phyloP scores from a whole-genome alignment of 2,888 invertebrate species.

The Hemistola chrysoprasaria region DNA sequence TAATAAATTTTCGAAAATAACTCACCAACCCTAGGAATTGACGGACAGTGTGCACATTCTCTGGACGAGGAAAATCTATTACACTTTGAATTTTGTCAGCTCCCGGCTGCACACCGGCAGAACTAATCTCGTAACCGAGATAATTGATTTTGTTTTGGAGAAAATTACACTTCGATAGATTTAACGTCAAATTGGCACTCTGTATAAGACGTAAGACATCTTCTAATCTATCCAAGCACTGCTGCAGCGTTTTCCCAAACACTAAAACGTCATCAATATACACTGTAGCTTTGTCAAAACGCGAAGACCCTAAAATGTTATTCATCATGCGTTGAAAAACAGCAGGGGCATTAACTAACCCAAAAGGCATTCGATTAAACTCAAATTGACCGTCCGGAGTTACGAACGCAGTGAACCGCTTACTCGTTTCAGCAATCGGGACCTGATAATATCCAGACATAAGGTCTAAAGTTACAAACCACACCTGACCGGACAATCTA shows the following conservation, averaged over 20 bases:
- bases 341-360: too few species aligned
- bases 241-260: too few species aligned
- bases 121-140: conserved; percentile 18
- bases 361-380: conserved; percentile 49
- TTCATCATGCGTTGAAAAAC: conserved; percentile 23
- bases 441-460: conserved; percentile 5
- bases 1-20: conserved; percentile 13
- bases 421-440: neutral
- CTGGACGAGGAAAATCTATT: neutral
- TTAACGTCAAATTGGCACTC: conserved; percentile 2
- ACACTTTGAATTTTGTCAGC: neutral
- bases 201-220: neutral
- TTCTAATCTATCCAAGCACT: too few species aligned
- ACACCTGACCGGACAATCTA: conserved; percentile 20
- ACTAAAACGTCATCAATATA: conserved; percentile 3
- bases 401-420: conserved; percentile 41
- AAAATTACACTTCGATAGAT: neutral
- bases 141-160: conserved; percentile 10
- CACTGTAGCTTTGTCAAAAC: neutral
- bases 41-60: neutral
- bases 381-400: conserved; percentile 44
- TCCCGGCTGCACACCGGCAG: conserved; percentile 11
- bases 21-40: conserved; percentile 5
- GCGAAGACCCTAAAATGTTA: conserved; percentile 6
- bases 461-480: conserved; percentile 22